Evolutionary conservation across 2,797 vertebrate species (phyloP), one percentile per base, ranked within the genome.

Genomic region (Anguilla marmorata): DNA sequence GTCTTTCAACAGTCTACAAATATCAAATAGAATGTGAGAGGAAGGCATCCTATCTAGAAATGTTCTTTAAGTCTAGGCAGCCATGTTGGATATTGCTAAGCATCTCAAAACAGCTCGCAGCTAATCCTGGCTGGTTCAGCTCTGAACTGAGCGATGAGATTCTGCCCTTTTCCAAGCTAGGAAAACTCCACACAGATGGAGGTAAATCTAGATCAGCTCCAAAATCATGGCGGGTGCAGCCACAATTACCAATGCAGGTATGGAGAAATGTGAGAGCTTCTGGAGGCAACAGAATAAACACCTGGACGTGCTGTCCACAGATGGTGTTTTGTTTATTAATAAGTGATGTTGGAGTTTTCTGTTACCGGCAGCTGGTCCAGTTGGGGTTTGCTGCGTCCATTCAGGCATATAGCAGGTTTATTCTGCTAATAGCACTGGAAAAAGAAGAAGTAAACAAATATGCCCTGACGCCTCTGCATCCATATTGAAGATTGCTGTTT

Each of bases 251-350:
- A 41, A 63, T 69, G 76, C 66, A 54, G 48, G 63, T 89, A 74
- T 9, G 24, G 83, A 41, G 37, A 86, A 89, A 89, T 0, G 24
- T 1, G 9, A 88, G 84, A 41, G 74, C 87, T 48, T 16, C 27
- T 45, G 48, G 33, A 69, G 79, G 86, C 24, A 83, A 87, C 56
- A 86, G 87, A 87, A 85, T 86, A 66, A 87, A 88, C 89, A 91
- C 89, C 91, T 90, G 90, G 87, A 89, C 87, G 27, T 80, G 84
- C 82, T 33, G 54, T 52, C 87, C 87, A 86, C 92, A 92, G 92
- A 92, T 93, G 91, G 90, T 89, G 86, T 86, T 89, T 85, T 89
- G 87, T 92, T 89, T 91, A 90, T 90, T 90, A 87, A 91, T 48
- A 86, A 90, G 86, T 82, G 56, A 58, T n/a, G 19, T 74, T 84